phyloP scores from a whole-genome alignment of 1,140 invertebrate genomes.

The Papilio polyxenes region DNA sequence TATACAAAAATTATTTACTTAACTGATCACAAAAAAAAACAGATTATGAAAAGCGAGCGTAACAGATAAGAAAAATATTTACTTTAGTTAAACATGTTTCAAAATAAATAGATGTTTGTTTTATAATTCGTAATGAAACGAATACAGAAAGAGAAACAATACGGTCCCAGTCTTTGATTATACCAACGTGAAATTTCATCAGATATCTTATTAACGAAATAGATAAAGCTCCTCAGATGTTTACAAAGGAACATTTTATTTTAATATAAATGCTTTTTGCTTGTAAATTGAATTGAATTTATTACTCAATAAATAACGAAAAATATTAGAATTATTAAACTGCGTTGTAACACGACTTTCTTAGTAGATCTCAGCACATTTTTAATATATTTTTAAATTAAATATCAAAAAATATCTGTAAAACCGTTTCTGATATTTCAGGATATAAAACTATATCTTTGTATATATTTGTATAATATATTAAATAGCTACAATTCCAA shows the following conservation, averaged over 20 bases:
- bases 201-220: conserved; percentile 1
- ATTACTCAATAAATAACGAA: background rate
- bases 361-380: background rate
- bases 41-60: background rate
- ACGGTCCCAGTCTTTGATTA: background rate
- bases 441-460: no score
- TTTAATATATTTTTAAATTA: no score
- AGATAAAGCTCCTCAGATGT: background rate
- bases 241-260: conserved; percentile 5
- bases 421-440: no score
- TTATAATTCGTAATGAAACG: background rate
- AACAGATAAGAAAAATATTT: background rate
- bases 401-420: no score
- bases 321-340: background rate
- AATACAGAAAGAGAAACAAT: background rate
- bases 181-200: conserved; percentile 9
- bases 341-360: background rate
- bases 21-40: background rate
- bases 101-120: background rate
- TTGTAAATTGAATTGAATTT: background rate
- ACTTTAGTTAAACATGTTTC: background rate
- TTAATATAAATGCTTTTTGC: conserved; percentile 9
- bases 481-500: no score
- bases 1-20: background rate
- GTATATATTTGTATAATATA: no score